Evolutionary conservation across 2,113 vertebrate species (phyloP).

Genomic region (Oreochromis aureus): DNA sequence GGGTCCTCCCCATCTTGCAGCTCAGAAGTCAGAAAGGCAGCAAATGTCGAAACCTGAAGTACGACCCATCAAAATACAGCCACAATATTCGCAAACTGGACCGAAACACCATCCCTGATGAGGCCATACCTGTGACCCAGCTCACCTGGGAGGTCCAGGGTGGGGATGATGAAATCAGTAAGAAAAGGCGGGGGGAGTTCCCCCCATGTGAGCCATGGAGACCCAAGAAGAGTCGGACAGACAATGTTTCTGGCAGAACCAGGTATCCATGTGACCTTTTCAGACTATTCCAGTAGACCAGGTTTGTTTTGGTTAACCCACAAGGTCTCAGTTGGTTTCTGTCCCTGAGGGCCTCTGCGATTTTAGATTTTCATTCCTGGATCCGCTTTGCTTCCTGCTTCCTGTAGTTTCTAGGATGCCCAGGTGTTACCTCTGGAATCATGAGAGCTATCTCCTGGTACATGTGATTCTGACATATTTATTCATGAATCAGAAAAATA

Average conservation of each 20-base stretch:
- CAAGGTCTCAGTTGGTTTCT: background rate
- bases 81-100: conserved; percentile 89
- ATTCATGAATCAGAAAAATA: background rate
- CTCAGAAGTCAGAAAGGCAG: conserved; percentile 69
- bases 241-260: background rate
- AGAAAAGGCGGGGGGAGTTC: conserved; percentile 80
- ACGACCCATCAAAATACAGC: conserved; percentile 93
- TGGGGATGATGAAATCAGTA: conserved; percentile 73
- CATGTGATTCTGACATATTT: background rate
- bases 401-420: background rate
- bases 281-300: background rate
- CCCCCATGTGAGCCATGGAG: conserved; percentile 36
- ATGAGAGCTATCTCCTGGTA: background rate
- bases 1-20: conserved; percentile 88
- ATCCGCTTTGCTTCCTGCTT: background rate
- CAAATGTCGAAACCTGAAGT: conserved; percentile 83
- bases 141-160: conserved; percentile 85
- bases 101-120: background rate
- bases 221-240: conserved; percentile 30
- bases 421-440: background rate
- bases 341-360: background rate
- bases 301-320: background rate
- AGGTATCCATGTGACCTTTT: background rate
- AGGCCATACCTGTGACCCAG: conserved; percentile 64
- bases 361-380: background rate